Evolutionary conservation across 2,113 vertebrate genomes (phyloP), one percentile per base, ranked within the genome.

Genomic region (Grallaria varia): DNA sequence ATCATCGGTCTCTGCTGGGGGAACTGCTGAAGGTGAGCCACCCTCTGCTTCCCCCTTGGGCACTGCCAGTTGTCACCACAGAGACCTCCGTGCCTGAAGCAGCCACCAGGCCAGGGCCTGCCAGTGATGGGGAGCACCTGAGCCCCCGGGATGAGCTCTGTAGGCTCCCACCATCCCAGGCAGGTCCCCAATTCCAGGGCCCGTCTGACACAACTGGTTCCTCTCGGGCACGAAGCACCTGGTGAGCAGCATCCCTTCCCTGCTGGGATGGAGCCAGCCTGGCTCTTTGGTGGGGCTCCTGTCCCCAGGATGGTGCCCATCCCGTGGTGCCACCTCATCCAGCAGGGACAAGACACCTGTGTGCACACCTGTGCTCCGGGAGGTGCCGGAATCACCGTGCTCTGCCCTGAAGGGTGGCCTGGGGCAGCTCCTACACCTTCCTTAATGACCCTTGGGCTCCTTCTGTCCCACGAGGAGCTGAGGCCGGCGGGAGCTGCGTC

Each of bases 181-280:
- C 49, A 20, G 5, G 4, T 49, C 59, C 59, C 63, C 2, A 0
- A 3, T 4, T 62, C 40, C 33, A 6, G 68, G 28, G 28, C 12
- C 1, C 1, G 17, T 9, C 58, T 58, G 28, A 11, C 40, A 5
- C 47, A n/a, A 55, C 10, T 17, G 25, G 31, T 45, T 33, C 44
- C 1, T 10, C 50, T 69, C 55, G 2, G 3, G 39, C 33, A 13
- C 3, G 0, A 8, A 6, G 0, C 42, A 2, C 8, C 0, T 0
- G 19, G 27, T 4, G 0, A 45, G 45, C 53, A 37, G 47, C 35
- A 9, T 30, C 60, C 39, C 21, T 20, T 50, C 33, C 6, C 4
- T 14, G 10, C 47, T 0, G 0, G 23, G 39, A 12, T 5, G 12
- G 76, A 76, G 62, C 44, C 72, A 50, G 21, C 84, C 44, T 3